A percentile compares a stretch with the other conserved stretches of the same genome.
These are phyloP conservation scores for Polymixis flavicincta DNA, from an alignment of 2,888 invertebrate genomes.

Conservation along the genomic window DNA sequence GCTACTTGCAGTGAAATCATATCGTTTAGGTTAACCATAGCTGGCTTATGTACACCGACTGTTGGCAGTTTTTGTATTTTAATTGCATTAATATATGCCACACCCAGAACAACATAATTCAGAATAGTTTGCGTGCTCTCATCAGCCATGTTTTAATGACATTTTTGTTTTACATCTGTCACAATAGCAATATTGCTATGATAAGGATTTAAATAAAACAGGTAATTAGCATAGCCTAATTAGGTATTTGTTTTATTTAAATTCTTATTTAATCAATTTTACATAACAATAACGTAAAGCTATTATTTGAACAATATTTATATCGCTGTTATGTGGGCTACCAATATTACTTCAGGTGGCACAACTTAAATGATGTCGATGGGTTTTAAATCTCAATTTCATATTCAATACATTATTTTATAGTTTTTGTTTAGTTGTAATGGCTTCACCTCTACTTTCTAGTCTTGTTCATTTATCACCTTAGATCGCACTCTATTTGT, in stretches of 20 bases:
- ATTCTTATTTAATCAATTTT: neutral
- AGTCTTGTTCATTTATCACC: neutral
- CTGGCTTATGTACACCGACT: no score
- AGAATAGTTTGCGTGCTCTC: neutral
- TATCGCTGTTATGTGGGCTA: neutral
- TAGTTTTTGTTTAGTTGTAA: neutral
- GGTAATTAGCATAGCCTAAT: no score
- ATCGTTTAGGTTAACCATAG: no score
- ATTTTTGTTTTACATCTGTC: neutral
- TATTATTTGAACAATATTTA: neutral
- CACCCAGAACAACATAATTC: neutral
- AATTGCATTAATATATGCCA: neutral
- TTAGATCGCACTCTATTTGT: neutral
- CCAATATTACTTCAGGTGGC: slow-evolving; percentile 12
- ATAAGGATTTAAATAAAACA: no score
- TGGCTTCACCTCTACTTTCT: neutral
- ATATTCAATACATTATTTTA: neutral
- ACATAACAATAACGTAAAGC: neutral
- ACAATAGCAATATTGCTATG: neutral
- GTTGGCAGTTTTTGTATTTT: no score
- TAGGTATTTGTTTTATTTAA: neutral
- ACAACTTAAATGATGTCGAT: neutral
- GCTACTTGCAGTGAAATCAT: no score
- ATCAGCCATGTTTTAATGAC: neutral
- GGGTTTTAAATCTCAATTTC: neutral